Percentiles rank a stretch among this genome's conserved stretches.
Evolutionary conservation across 2,113 vertebrate genomes (phyloP).

Genomic region (Nematolebias whitei): DNA sequence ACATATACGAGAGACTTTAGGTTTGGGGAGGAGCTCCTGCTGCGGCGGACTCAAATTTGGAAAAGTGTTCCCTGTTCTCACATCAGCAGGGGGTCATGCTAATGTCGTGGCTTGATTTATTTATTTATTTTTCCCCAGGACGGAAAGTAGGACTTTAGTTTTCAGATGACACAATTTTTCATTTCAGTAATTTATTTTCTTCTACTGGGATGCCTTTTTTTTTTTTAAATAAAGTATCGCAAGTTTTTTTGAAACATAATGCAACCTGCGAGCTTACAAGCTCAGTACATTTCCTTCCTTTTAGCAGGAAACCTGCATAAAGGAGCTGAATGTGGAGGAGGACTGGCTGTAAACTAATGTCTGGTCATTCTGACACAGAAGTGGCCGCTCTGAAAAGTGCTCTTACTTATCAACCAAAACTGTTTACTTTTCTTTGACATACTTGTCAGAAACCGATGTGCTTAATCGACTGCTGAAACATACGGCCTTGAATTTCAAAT

Average conservation of each 20-base stretch:
- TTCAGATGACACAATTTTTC: slow-evolving; percentile 2
- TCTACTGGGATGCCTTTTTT: too few species aligned
- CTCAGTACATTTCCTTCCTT: not conserved
- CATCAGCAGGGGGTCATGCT: slow-evolving; percentile 22
- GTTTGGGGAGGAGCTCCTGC: slow-evolving; percentile 35
- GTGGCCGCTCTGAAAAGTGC: not conserved
- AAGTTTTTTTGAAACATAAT: slow-evolving; percentile 8
- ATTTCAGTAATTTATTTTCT: slow-evolving; percentile 1
- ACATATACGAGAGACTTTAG: slow-evolving; percentile 32
- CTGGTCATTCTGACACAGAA: slow-evolving; percentile 14
- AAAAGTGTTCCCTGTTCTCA: slow-evolving; percentile 26
- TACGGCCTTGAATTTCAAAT: not conserved
- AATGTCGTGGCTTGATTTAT: slow-evolving; percentile 22
- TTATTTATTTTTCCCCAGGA: slow-evolving; percentile 29
- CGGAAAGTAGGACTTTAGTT: not conserved
- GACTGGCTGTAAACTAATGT: not conserved
- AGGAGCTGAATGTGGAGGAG: not conserved
- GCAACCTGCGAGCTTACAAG: slow-evolving; percentile 7
- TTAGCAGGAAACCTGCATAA: not conserved
- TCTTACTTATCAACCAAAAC: not conserved
- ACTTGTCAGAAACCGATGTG: not conserved
- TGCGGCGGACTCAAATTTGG: slow-evolving; percentile 34
- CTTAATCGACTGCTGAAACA: not conserved
- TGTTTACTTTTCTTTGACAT: not conserved
- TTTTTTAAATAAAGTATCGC: too few species aligned